Percentiles rank a stretch among this genome's conserved stretches.
Conservation (phyloP, 2,113 vertebrate genomes). For the Bucco capensis region DNA sequence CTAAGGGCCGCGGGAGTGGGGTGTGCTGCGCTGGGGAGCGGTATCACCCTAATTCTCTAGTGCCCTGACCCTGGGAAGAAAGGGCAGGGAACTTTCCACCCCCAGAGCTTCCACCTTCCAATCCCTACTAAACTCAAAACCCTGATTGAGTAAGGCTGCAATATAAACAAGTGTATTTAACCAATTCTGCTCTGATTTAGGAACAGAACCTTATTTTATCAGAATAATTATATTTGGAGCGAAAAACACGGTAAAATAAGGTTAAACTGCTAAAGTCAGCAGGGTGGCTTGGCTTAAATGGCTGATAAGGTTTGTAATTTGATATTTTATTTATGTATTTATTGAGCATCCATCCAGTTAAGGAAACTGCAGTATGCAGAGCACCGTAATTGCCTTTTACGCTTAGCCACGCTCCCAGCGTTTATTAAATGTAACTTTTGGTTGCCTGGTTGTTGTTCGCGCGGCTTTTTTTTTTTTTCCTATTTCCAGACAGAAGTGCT, state of each 20-base stretch:
- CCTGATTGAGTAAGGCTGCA: constrained; percentile 22
- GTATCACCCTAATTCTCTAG: not conserved
- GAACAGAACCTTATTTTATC: constrained; percentile 39
- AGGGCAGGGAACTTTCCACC: constrained; percentile 30
- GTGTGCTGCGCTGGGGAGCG: not conserved
- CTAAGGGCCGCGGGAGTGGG: not conserved
- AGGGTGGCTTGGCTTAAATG: constrained; percentile 43
- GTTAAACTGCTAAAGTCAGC: constrained; percentile 23
- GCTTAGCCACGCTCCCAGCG: constrained; percentile 28
- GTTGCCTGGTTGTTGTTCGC: constrained; percentile 20
- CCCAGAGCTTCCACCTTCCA: not conserved
- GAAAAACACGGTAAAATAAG: constrained; percentile 37
- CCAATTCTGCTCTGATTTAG: constrained; percentile 36
- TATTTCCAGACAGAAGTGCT: constrained; percentile 60
- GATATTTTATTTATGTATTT: constrained; percentile 63
- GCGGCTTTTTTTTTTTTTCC: not conserved
- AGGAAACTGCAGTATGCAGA: constrained; percentile 36
- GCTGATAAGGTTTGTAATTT: constrained; percentile 55
- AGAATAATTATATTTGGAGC: constrained; percentile 42
- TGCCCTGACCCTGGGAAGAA: not conserved
- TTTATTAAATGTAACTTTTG: constrained; percentile 64
- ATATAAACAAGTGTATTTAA: constrained; percentile 59
- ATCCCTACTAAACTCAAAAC: not conserved
- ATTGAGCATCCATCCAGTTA: constrained; percentile 52
- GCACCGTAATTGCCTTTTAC: constrained; percentile 64